phyloP scores from a whole-genome alignment of 2,113 vertebrate species.

The Phainopepla nitens region DNA sequence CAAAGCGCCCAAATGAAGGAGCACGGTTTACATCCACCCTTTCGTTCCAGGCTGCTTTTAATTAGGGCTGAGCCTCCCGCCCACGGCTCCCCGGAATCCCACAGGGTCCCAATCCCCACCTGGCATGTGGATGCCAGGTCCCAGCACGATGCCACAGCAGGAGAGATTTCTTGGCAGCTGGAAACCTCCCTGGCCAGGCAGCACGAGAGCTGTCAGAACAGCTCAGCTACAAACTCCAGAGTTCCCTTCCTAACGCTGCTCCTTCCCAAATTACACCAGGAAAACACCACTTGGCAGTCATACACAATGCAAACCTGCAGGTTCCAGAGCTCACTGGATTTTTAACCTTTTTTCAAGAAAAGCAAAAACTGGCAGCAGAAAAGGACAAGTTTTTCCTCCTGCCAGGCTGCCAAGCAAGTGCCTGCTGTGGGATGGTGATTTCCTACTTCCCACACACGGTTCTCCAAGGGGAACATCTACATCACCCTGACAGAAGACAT shows the following conservation, averaged over 20 bases:
- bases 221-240: not conserved
- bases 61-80: not conserved
- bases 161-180: not conserved
- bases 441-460: accelerated
- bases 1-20: constrained; percentile 38
- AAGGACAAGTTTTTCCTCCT: not conserved
- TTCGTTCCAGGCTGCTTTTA: constrained; percentile 21
- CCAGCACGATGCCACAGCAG: accelerated
- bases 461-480: accelerated
- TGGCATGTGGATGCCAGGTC: not conserved
- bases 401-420: accelerated
- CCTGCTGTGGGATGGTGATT: not conserved
- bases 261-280: not conserved
- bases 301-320: not conserved
- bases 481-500: not conserved
- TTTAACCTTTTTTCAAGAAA: not conserved
- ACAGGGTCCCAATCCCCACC: not conserved
- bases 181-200: not conserved
- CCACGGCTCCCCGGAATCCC: not conserved
- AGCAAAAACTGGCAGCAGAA: not conserved
- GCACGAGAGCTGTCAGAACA: not conserved
- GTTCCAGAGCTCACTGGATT: not conserved
- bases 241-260: not conserved
- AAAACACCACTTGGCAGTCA: not conserved
- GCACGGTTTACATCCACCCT: constrained; percentile 13